phyloP scores from a whole-genome alignment of 1,140 invertebrate species.

The Tenebrio molitor region DNA sequence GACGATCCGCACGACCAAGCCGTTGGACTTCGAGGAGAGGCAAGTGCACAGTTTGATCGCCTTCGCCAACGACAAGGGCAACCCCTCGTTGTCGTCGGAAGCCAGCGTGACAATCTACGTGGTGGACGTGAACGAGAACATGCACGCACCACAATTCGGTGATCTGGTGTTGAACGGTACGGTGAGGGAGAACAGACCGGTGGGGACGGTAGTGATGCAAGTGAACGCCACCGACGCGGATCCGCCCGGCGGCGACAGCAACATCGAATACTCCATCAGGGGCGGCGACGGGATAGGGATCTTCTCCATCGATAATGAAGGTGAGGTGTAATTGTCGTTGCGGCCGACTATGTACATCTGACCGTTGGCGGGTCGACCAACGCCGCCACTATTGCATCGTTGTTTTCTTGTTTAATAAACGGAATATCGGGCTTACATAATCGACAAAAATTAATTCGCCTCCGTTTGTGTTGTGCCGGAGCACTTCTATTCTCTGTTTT shows the following conservation, averaged over 20 bases:
- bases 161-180: slow-evolving; percentile 82
- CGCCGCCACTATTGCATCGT: too few species aligned
- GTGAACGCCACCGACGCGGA: slow-evolving; percentile 86
- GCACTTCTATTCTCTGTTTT: slow-evolving; percentile 1
- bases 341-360: too few species aligned
- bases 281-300: slow-evolving; percentile 91
- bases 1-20: slow-evolving; percentile 81
- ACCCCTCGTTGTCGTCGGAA: slow-evolving; percentile 80
- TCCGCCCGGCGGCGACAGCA: slow-evolving; percentile 80
- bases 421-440: slow-evolving; percentile 53
- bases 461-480: neutral
- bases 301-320: slow-evolving; percentile 92
- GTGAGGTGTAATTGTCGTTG: too few species aligned
- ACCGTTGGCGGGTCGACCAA: too few species aligned
- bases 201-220: slow-evolving; percentile 80
- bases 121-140: slow-evolving; percentile 94
- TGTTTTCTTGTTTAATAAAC: neutral
- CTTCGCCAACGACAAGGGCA: slow-evolving; percentile 84
- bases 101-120: slow-evolving; percentile 88
- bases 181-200: slow-evolving; percentile 82
- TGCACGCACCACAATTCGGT: slow-evolving; percentile 85
- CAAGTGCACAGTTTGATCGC: slow-evolving; percentile 89
- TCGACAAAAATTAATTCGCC: neutral
- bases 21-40: slow-evolving; percentile 88
- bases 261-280: slow-evolving; percentile 88